Conservation (phyloP, 1,140 invertebrate species). For the Ganaspis sp. region DNA sequence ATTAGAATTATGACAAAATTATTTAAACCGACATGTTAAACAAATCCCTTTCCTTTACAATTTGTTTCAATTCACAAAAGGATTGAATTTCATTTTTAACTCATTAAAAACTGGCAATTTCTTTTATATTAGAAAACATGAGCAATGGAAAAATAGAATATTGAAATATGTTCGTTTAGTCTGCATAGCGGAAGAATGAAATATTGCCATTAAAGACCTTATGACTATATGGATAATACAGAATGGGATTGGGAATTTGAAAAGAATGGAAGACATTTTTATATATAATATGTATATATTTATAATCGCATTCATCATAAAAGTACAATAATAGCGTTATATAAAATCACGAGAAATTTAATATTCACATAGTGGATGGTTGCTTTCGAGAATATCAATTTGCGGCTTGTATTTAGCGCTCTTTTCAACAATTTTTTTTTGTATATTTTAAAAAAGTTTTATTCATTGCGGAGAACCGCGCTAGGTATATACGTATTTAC, state of each 20-base stretch:
- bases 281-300: conserved; percentile 62
- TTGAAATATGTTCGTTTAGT: too few species aligned
- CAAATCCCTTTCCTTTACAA: too few species aligned
- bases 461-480: neutral
- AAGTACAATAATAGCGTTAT: conserved; percentile 75
- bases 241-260: neutral
- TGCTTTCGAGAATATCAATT: conserved; percentile 63
- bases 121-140: too few species aligned
- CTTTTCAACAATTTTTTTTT: conserved; percentile 39
- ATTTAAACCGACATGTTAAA: too few species aligned
- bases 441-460: conserved; percentile 37
- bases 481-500: conserved; percentile 36
- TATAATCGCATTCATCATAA: conserved; percentile 74
- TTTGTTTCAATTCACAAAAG: too few species aligned
- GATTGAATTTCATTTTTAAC: too few species aligned
- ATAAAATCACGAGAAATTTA: conserved; percentile 74
- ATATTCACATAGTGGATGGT: conserved; percentile 68
- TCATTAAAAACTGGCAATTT: too few species aligned
- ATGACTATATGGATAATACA: neutral
- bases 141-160: too few species aligned
- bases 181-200: too few species aligned
- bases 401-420: conserved; percentile 45
- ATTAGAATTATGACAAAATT: too few species aligned
- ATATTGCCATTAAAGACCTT: conserved; percentile 40
- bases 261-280: conserved; percentile 5